Conservation (phyloP, 2,888 invertebrate species). For the Acleris laterana region DNA sequence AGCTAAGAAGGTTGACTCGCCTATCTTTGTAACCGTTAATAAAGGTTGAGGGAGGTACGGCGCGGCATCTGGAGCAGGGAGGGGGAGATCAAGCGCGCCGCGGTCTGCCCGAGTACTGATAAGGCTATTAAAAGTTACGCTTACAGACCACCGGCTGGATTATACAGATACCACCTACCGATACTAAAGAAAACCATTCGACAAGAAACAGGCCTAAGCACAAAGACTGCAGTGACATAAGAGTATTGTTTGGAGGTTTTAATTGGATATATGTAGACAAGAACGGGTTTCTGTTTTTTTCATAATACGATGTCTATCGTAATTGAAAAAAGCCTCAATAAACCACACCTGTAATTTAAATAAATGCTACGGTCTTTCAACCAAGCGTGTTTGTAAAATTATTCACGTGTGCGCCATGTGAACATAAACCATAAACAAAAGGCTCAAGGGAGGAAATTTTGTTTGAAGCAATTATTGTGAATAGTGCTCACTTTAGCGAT, state of each 20-base stretch:
- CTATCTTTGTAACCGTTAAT: conserved; percentile 64
- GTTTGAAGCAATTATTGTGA: conserved; percentile 82
- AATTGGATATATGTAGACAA: too few species aligned
- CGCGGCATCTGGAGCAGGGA: conserved; percentile 51
- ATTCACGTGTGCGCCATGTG: conserved; percentile 37
- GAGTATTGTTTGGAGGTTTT: conserved; percentile 36
- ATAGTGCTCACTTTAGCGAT: conserved; percentile 81
- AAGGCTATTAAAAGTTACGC: conserved; percentile 83
- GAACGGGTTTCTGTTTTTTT: background rate
- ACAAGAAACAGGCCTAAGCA: conserved; percentile 51
- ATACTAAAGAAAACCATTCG: conserved; percentile 61
- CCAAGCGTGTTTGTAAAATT: too few species aligned
- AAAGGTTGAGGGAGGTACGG: conserved; percentile 63
- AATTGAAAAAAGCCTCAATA: too few species aligned
- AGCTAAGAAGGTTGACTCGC: conserved; percentile 47
- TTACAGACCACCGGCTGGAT: conserved; percentile 67
- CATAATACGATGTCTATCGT: background rate
- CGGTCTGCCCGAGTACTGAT: conserved; percentile 74
- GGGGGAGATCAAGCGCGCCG: conserved; percentile 58
- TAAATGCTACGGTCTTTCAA: too few species aligned
- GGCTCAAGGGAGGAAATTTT: conserved; percentile 71
- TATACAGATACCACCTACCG: conserved; percentile 64
- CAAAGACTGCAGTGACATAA: conserved; percentile 53
- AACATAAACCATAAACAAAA: conserved; percentile 57
- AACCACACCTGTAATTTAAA: too few species aligned